Percentiles rank a stretch among this genome's conserved stretches.
Evolutionary conservation across 2,797 vertebrate genomes (phyloP).

Genomic region (Strix occidentalis): DNA sequence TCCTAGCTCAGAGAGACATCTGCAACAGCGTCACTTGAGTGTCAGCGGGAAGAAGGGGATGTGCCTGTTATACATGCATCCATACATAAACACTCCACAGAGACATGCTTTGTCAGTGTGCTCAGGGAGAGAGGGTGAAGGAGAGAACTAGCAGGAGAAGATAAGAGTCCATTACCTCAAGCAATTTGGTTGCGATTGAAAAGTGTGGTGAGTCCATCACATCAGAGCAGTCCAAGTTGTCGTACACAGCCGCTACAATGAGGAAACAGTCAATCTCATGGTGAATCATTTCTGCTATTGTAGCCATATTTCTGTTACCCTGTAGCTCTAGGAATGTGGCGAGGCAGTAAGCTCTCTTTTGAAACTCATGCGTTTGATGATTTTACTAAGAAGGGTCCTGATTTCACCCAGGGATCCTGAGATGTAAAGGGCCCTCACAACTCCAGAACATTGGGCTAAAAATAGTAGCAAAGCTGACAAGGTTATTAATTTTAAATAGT

Average conservation of each 20-base stretch:
- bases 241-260: constrained; percentile 81
- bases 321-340: background rate
- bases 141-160: background rate
- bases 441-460: background rate
- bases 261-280: constrained; percentile 4
- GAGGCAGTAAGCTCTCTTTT: background rate
- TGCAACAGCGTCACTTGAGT: background rate
- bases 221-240: constrained; percentile 89
- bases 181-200: constrained; percentile 78
- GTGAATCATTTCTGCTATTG: background rate
- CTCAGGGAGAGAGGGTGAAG: background rate
- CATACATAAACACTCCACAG: background rate
- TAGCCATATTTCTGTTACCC: background rate
- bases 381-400: background rate
- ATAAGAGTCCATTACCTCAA: constrained; percentile 82
- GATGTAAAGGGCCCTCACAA: background rate
- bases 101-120: background rate
- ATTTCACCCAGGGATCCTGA: background rate
- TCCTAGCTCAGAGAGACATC: background rate
- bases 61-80: background rate
- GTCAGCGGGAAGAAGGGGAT: background rate
- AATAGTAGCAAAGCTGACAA: background rate
- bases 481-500: background rate
- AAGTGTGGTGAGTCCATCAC: constrained; percentile 81
- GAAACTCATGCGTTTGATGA: background rate